Base-by-base conservation (phyloP, 2,113 vertebrate species). In the Nerophis lumbriciformis region DNA sequence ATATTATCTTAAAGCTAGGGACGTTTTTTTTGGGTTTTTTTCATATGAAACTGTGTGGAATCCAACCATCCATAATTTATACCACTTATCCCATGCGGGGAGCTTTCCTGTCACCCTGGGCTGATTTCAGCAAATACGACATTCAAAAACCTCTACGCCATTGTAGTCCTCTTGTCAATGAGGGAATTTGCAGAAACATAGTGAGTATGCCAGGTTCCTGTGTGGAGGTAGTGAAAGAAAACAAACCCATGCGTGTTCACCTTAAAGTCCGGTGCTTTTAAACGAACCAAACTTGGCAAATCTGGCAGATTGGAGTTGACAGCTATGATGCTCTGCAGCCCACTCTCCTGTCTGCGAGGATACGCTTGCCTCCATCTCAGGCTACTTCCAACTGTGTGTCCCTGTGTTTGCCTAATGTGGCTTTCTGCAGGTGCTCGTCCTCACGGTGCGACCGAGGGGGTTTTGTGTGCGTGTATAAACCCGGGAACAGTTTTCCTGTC, bases 301-400 rank as follows among this genome's bases (percentile, higher is more conserved):
- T 69, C 69, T 68, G 76, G 72, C 76, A 68, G 71, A 87, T 69
- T 6, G 37, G 76, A 83, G 63, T 50, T 85, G 82, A 62, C 83
- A 83, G 74, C 62, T 72, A 28, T 42, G 66, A 19, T 12, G 64
- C 78, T 61, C 54, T 56, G 38, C 71, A 74, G 79, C 82, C 82
- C 65, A 63, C 74, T 81, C 61, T 68, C 62, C 66, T 81, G 77
- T 85, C 83, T 82, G 49, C 48, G 69, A 51, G 19, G 69, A 83
- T 87, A 70, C 65, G 49, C 59, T 66, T 45, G 49, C 59, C 69
- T 65, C 53, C 12, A 56, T 73, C 68, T 71, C 47, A 11, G 47
- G 21, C 60, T 65, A 74, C 74, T 72, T 80, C 73, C 68, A 67
- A 79, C 75, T 63, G 62, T 73, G 69, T 69, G 63, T 39, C 71